Conservation (phyloP, 2,113 vertebrate species). For the Puntigrus tetrazona region DNA sequence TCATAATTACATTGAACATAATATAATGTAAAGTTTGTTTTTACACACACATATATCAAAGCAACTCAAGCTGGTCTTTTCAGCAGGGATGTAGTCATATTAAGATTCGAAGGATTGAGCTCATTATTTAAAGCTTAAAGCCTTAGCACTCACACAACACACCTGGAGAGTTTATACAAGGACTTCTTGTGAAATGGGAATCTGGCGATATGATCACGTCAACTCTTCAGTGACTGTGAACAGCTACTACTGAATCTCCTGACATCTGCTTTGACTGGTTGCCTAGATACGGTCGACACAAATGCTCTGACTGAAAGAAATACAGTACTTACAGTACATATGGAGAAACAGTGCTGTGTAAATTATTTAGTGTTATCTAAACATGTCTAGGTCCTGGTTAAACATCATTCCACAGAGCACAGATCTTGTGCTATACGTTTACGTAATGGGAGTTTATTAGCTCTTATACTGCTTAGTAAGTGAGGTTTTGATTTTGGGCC, state of each 20-base stretch:
- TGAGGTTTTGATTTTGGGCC: slow-evolving; percentile 22
- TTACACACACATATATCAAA: neutral
- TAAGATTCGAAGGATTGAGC: neutral
- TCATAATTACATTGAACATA: no score
- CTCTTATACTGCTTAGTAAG: neutral
- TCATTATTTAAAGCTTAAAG: slow-evolving; percentile 18
- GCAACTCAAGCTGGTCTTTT: neutral
- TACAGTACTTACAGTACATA: neutral
- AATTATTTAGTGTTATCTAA: neutral
- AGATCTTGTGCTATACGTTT: neutral
- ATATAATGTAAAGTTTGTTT: no score
- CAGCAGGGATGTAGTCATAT: neutral
- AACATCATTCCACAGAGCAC: neutral
- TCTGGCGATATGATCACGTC: slow-evolving; percentile 2
- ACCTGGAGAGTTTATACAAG: slow-evolving; percentile 6
- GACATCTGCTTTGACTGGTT: slow-evolving; percentile 15
- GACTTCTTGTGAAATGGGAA: neutral
- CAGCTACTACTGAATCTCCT: slow-evolving; percentile 22
- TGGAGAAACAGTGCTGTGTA: neutral
- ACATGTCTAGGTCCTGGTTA: neutral
- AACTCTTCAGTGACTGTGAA: neutral
- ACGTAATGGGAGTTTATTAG: slow-evolving; percentile 1
- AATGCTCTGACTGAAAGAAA: slow-evolving; percentile 5
- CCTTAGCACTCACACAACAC: neutral
- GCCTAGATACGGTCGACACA: neutral